A percentile compares a stretch with the other conserved stretches of the same genome.
Conservation (phyloP, 2,888 invertebrate genomes). For the Himalopsyche kuldschensis region DNA sequence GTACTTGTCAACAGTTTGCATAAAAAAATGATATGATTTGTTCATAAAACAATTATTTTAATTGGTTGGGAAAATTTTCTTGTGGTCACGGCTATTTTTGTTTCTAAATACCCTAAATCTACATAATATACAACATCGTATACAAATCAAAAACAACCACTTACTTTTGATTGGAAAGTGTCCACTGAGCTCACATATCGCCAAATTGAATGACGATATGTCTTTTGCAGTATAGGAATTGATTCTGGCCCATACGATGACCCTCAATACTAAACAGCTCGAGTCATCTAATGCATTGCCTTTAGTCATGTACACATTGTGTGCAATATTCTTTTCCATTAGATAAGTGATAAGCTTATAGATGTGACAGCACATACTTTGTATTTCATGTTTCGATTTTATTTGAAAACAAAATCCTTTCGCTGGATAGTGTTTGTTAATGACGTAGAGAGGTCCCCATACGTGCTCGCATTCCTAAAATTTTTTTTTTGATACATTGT, state of each 20-base stretch:
- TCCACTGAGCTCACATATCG: conserved; percentile 77
- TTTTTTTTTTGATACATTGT: conserved; percentile 7
- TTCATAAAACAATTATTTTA: too few relatives aligned
- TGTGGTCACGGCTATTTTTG: too few relatives aligned
- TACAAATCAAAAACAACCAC: conserved; percentile 38
- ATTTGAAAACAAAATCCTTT: conserved; percentile 72
- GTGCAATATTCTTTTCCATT: conserved; percentile 66
- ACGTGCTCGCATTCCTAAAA: conserved; percentile 60
- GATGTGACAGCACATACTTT: conserved; percentile 48
- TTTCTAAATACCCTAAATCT: not conserved
- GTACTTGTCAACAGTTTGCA: too few relatives aligned
- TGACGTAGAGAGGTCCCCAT: conserved; percentile 55
- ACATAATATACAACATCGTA: not conserved
- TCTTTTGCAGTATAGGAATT: conserved; percentile 61
- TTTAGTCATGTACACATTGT: conserved; percentile 73
- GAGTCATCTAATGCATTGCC: conserved; percentile 47
- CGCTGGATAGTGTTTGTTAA: conserved; percentile 61
- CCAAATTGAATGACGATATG: conserved; percentile 64
- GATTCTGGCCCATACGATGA: conserved; percentile 70
- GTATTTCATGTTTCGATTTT: conserved; percentile 45
- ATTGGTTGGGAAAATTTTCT: too few relatives aligned
- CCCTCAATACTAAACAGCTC: conserved; percentile 52
- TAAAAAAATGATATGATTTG: too few relatives aligned
- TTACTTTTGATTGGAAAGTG: conserved; percentile 72
- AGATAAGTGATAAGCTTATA: conserved; percentile 61